These are phyloP conservation scores for Zhuqinia jingwanae DNA, from an alignment of 2,888 invertebrate species.

Conservation along the genomic window DNA sequence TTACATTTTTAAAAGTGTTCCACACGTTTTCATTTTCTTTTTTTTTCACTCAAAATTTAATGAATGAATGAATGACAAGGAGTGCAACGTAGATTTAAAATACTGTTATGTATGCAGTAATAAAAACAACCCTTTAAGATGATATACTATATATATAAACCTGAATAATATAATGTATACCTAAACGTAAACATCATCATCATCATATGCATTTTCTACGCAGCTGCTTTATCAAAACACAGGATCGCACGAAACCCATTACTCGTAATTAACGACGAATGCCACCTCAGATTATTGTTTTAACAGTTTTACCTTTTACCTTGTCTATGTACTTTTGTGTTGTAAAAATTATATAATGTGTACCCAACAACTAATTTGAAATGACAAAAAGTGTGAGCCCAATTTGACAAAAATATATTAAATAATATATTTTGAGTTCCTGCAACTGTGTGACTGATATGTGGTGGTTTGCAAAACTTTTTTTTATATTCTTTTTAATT, in stretches of 20 bases:
- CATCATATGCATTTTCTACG: neutral
- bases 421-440: neutral
- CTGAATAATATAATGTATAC: no score
- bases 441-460: conserved; percentile 3
- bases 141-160: no score
- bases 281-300: conserved; percentile 41
- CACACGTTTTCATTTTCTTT: neutral
- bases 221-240: neutral
- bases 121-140: no score
- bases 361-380: conserved; percentile 15
- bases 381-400: neutral
- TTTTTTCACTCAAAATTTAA: conserved; percentile 12
- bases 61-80: neutral
- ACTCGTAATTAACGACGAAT: conserved; percentile 59
- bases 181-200: no score
- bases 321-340: neutral
- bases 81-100: no score
- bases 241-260: conserved; percentile 46
- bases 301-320: conserved; percentile 1
- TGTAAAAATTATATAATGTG: neutral
- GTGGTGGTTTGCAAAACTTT: neutral
- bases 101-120: no score
- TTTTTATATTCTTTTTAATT: neutral
- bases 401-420: neutral
- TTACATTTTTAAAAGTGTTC: conserved; percentile 10